A percentile compares a stretch with the other conserved stretches of the same genome.
phyloP scores from a whole-genome alignment of 1,140 invertebrate genomes.

The Maconellicoccus hirsutus region DNA sequence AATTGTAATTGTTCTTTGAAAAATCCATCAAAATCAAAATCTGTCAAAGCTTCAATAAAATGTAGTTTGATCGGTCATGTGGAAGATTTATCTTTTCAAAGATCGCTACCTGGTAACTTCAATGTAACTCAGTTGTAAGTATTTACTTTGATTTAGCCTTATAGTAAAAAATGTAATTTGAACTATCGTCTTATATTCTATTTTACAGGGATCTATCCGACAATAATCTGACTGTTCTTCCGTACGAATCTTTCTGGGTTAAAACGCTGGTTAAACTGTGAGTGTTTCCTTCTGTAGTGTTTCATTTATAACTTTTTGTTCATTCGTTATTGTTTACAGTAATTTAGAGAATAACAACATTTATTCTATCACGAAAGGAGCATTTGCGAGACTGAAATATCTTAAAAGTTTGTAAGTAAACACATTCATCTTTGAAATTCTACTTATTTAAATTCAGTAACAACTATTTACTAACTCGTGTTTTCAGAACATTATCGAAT shows the following conservation, averaged over 20 bases:
- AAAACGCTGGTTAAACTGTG: background rate
- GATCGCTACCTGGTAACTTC: background rate
- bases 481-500: slow-evolving; percentile 29
- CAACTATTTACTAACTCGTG: background rate
- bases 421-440: too few species aligned
- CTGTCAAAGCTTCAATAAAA: background rate
- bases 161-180: background rate
- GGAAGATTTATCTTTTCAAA: background rate
- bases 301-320: background rate
- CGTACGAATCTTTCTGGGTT: background rate
- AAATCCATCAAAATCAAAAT: background rate
- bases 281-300: background rate
- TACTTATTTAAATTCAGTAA: too few species aligned
- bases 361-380: background rate
- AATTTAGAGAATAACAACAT: background rate
- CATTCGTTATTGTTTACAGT: background rate
- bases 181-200: background rate
- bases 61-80: background rate
- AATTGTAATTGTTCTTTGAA: background rate
- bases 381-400: background rate
- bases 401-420: background rate
- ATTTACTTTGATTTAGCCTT: background rate
- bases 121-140: slow-evolving; percentile 1
- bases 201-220: slow-evolving; percentile 6
- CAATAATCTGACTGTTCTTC: background rate